Base-by-base conservation (phyloP, 2,113 vertebrate species). In the Poecile atricapillus region DNA sequence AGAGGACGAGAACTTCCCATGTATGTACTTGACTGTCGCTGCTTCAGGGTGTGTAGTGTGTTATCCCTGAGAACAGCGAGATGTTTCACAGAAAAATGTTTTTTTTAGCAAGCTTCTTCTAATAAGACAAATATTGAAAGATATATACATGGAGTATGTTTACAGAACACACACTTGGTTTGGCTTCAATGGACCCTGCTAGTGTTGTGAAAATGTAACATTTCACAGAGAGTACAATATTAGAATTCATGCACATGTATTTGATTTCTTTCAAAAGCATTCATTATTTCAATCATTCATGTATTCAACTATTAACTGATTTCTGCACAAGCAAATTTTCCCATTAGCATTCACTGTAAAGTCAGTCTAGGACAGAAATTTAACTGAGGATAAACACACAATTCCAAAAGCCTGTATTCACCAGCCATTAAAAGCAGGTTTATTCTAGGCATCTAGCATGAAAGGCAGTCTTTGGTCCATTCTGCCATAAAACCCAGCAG, bases 1-100 rank as follows among this genome's bases (percentile, higher is more conserved):
- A 99, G 98, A 46, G 99, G 98, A 16, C 99, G 97, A 49, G 95
- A 97, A 95, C 98, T 98, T 79, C 98, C 97, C 13, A 96, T 33
- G 7, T 98, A 97, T 1, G 98, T 97, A 63, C 96, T 94, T 12
- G 97, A 96, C 59, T 98, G 98, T 53, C 98, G 98, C 86, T 98
- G 98, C 96, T 99, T 99, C 94, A 99, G 96, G 5, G 95, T 94
- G 47, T 99, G 99, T 6, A 99, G 97, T 3, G 99, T 99, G 97
- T 99, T 99, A 97, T 99, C 99, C 99, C 99, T 99, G 78, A 74
- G 95, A 96, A 18, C 56, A 70, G 88, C n/a, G 70, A 69, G 91
- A 96, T 20, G 14, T 35, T 93, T 87, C 70, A 68, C 19, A 94
- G 75, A 68, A 73, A 74, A 90, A 69, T 24, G 10, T 7, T 15